Percentiles rank a stretch among this genome's conserved stretches.
Conservation (phyloP, 2,113 vertebrate genomes). For the Megaleporinus macrocephalus region DNA sequence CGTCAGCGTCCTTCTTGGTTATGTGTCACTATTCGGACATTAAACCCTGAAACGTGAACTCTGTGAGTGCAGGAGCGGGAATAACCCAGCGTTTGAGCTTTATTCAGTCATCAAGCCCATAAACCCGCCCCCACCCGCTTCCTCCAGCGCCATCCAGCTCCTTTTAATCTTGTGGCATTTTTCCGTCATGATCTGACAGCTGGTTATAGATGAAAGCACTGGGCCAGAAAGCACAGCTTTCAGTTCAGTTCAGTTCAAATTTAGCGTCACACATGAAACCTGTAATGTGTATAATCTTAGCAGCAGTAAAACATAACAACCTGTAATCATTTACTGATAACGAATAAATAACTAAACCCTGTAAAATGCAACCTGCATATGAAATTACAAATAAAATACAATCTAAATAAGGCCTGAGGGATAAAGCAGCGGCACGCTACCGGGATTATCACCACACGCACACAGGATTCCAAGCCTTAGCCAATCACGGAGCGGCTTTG, state of each 20-base stretch:
- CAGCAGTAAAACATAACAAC: background rate
- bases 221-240: background rate
- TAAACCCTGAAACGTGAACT: background rate
- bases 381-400: background rate
- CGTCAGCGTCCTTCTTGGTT: no score
- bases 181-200: conserved; percentile 3
- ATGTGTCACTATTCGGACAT: no score
- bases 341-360: background rate
- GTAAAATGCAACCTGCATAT: no score
- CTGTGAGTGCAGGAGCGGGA: background rate
- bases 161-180: background rate
- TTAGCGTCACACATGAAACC: background rate
- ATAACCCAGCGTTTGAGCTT: background rate
- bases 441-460: background rate
- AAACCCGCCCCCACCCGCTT: conserved; percentile 24
- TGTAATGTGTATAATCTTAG: background rate
- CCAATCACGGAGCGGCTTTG: conserved; percentile 2
- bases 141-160: conserved; percentile 9
- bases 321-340: background rate
- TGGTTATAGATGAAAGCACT: background rate
- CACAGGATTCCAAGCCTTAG: no score
- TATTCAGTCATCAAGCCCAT: background rate
- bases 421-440: background rate
- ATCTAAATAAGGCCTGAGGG: background rate
- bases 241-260: background rate